Base-by-base conservation (phyloP, 53 echinoderm and acorn worm genomes). In the Luidia sarsii region DNA sequence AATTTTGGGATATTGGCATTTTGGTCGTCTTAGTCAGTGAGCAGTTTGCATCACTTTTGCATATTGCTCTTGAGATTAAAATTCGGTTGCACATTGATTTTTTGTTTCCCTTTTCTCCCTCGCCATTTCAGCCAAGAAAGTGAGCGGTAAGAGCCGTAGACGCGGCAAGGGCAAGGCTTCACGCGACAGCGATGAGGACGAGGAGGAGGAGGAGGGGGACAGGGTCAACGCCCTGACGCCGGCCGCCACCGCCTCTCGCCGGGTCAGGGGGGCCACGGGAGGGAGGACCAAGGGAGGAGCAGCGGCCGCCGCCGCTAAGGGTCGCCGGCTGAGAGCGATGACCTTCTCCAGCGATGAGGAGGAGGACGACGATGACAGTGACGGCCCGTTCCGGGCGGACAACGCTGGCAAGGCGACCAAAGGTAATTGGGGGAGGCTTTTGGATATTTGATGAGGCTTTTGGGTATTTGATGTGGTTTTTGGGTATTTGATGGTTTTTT, bases 311-410 rank as follows among this genome's bases (percentile, higher is more conserved):
- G 73, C 23, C 6, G 55, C n/a, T 46, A 72, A 48, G 67, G 89
- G 92, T 15, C 61, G 49, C 55, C 68, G 77, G 64, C 49, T 92
- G 2, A 82, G 86, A 29, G 82, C 80, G 33, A 86, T 89, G 16
- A 79, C 89, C 2, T 92, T 94, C 46, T 94, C 94, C 41, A 89
- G 91, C 29, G 95, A 95, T 51, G 95, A 94, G 28, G 93, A 93
- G 48, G 85, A 89, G 29, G 95, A 95, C 45, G 95, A 94, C 25
- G 87, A 92, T 8, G 82, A 50, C 28, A 59, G 50, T 30, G 77
- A 86, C 6, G 87, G 80, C 3, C 67, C 79, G 67, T 86, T 80
- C 60, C 80, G 49, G 68, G 70, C 69, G 3, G 18, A 79, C 7
- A 56, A 79, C 2, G 37, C 29, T 9, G 54, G 39, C 32, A 45